These are phyloP conservation scores for Anodontia alba DNA, from an alignment of 2,888 invertebrate genomes.

Conservation along the genomic window DNA sequence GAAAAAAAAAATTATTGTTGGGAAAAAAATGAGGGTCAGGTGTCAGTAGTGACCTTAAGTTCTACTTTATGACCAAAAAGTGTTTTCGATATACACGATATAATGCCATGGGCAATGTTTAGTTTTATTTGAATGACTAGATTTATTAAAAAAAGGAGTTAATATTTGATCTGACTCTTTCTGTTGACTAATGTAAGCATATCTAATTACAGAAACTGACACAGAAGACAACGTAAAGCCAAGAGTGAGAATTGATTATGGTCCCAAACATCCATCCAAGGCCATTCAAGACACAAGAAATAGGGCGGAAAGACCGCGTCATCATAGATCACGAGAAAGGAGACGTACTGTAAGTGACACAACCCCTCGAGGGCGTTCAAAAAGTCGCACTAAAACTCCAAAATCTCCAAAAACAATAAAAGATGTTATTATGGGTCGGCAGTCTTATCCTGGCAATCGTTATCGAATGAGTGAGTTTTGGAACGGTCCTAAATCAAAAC, in stretches of 20 bases:
- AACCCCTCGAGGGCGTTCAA: neutral
- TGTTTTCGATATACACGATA: too few relatives aligned
- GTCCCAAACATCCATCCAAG: neutral
- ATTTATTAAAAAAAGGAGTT: too few relatives aligned
- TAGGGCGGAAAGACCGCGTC: neutral
- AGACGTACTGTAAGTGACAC: neutral
- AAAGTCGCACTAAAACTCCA: neutral
- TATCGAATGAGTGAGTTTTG: constrained; percentile 48
- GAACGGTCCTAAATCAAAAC: neutral
- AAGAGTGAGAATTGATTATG: neutral
- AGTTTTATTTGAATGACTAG: too few relatives aligned
- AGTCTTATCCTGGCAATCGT: constrained; percentile 22
- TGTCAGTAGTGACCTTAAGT: too few relatives aligned
- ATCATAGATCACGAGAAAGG: constrained; percentile 3
- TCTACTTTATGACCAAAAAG: too few relatives aligned
- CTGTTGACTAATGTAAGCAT: too few relatives aligned
- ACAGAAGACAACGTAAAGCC: neutral
- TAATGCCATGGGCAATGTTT: too few relatives aligned
- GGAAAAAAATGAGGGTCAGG: too few relatives aligned
- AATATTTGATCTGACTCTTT: too few relatives aligned
- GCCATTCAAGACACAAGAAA: neutral
- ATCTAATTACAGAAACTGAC: constrained; percentile 1
- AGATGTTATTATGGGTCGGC: constrained; percentile 31
- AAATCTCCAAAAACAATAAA: constrained; percentile 45
- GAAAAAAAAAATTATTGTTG: too few relatives aligned